Percentiles rank a stretch among this genome's conserved stretches.
phyloP scores from a whole-genome alignment of 2,888 invertebrate genomes.

The Crocallis elinguaria region DNA sequence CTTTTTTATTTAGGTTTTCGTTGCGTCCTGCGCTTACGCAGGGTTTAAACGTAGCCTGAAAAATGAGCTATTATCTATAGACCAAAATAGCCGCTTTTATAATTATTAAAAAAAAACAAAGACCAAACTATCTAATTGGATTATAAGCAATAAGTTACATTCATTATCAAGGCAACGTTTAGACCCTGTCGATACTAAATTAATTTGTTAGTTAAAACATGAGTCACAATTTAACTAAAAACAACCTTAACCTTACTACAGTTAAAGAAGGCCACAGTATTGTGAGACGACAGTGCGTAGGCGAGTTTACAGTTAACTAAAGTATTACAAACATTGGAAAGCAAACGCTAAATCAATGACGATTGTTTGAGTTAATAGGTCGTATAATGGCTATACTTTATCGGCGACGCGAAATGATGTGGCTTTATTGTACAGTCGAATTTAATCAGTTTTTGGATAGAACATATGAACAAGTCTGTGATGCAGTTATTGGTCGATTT shows the following conservation, averaged over 20 bases:
- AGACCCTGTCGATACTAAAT: slow-evolving; percentile 1
- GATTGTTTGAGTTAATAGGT: slow-evolving; percentile 9
- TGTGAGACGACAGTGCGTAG: slow-evolving; percentile 8
- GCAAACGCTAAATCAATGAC: slow-evolving; percentile 14
- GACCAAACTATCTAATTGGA: not conserved
- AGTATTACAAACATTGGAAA: slow-evolving; percentile 19
- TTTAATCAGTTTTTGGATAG: too few relatives aligned
- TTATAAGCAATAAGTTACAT: not conserved
- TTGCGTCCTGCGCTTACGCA: slow-evolving; percentile 21
- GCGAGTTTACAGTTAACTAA: slow-evolving; percentile 24
- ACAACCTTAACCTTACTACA: slow-evolving; percentile 14
- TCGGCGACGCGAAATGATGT: not conserved
- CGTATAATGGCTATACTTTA: not conserved
- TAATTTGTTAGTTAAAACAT: slow-evolving; percentile 4
- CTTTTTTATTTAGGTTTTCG: not conserved
- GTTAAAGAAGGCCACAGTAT: slow-evolving; percentile 16
- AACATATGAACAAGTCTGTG: too few relatives aligned
- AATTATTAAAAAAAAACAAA: too few relatives aligned
- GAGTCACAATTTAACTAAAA: slow-evolving; percentile 15
- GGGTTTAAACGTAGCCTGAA: not conserved
- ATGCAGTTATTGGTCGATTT: too few relatives aligned
- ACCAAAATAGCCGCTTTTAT: too few relatives aligned
- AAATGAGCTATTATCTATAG: too few relatives aligned
- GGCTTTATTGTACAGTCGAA: too few relatives aligned
- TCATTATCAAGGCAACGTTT: not conserved